A percentile compares a stretch with the other conserved stretches of the same genome.
Evolutionary conservation across 2,888 invertebrate species (phyloP).

Genomic region (Epistrophe eligans): DNA sequence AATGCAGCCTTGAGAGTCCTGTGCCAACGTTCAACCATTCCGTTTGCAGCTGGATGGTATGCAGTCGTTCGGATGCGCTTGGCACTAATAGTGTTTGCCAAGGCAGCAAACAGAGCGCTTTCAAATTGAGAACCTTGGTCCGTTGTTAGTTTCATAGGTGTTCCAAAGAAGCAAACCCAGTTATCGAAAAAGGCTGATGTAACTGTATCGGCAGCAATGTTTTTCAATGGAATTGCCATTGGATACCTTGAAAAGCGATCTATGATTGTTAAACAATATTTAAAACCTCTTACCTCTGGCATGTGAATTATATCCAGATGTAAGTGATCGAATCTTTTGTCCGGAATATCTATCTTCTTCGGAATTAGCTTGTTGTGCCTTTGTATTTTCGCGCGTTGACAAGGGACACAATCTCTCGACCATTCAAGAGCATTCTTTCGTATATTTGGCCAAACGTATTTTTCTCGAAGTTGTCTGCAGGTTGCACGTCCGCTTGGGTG

Average conservation of each 20-base stretch:
- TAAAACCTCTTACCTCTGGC: too few species aligned
- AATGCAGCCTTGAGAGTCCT: background rate
- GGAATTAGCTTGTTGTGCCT: background rate
- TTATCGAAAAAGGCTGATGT: slow-evolving; percentile 4
- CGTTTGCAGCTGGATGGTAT: background rate
- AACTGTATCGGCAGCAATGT: slow-evolving; percentile 75
- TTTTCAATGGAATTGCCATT: slow-evolving; percentile 26
- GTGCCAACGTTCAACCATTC: background rate
- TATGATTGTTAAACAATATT: too few species aligned
- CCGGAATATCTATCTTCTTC: background rate
- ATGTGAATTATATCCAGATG: too few species aligned
- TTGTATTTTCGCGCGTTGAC: background rate
- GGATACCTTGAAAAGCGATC: slow-evolving; percentile 76
- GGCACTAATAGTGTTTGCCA: slow-evolving; percentile 77
- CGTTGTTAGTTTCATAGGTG: slow-evolving; percentile 79
- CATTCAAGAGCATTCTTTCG: too few species aligned
- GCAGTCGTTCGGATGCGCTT: slow-evolving; percentile 49
- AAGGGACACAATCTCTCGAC: too few species aligned
- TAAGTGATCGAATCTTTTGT: background rate
- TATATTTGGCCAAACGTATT: too few species aligned
- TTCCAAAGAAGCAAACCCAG: slow-evolving; percentile 83
- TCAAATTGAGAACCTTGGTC: slow-evolving; percentile 81
- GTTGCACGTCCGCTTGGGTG: slow-evolving; percentile 53
- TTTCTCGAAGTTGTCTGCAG: background rate
- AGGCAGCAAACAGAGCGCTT: slow-evolving; percentile 77